phyloP scores from a whole-genome alignment of 2,113 vertebrate species.

The Rallus limicola region DNA sequence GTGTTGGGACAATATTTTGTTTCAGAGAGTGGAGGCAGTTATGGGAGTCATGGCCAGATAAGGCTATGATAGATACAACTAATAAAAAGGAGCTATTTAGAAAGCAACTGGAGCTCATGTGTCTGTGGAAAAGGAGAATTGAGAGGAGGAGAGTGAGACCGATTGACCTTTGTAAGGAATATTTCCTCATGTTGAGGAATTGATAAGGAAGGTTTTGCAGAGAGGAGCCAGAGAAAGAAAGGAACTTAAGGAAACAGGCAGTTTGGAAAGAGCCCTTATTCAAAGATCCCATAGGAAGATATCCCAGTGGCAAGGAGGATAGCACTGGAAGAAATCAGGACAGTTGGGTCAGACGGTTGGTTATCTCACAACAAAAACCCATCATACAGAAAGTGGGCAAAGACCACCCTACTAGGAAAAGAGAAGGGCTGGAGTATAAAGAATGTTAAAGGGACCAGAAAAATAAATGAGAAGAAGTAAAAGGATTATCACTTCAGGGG shows the following conservation, averaged over 20 bases:
- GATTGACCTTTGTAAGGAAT: neutral
- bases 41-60: neutral
- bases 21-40: neutral
- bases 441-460: neutral
- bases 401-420: neutral
- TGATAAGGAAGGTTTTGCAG: neutral
- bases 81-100: neutral
- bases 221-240: neutral
- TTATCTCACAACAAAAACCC: neutral
- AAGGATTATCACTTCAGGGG: neutral
- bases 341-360: neutral
- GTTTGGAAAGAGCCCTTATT: neutral
- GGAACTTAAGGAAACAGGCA: neutral
- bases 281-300: neutral
- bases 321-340: neutral
- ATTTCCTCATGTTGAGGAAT: neutral
- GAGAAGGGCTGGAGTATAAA: neutral
- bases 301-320: neutral
- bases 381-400: neutral
- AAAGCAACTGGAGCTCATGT: neutral
- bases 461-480: neutral
- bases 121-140: neutral
- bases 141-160: neutral
- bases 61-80: neutral
- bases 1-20: neutral